A percentile compares a stretch with the other conserved stretches of the same genome.
These are phyloP conservation scores for Megaceryle maxima DNA, from an alignment of 2,113 vertebrate species.

Conservation along the genomic window DNA sequence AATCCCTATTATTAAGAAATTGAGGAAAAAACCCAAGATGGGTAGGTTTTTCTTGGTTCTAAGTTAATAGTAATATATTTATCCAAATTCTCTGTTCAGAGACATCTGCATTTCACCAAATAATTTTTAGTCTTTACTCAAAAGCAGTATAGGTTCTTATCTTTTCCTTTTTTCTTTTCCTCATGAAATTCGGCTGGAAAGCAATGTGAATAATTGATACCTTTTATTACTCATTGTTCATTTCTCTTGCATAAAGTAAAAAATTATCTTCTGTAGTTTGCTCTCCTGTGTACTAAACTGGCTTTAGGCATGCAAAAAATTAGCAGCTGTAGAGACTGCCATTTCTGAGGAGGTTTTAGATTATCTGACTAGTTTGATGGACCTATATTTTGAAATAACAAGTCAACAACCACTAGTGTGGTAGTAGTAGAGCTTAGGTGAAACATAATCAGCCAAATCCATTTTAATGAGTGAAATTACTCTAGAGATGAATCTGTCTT, in stretches of 20 bases:
- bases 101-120: not conserved
- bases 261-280: slow-evolving; percentile 60
- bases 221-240: slow-evolving; percentile 67
- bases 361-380: slow-evolving; percentile 42
- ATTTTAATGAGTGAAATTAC: slow-evolving; percentile 19
- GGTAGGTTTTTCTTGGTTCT: not conserved
- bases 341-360: slow-evolving; percentile 2
- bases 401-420: not conserved
- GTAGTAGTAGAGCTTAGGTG: not conserved
- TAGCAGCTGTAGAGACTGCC: slow-evolving; percentile 2
- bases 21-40: not conserved
- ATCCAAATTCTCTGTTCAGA: not conserved
- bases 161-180: not conserved
- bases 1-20: not conserved
- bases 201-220: slow-evolving; percentile 72
- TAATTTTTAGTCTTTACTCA: not conserved
- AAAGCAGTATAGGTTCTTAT: not conserved
- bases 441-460: not conserved
- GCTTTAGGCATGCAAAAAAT: slow-evolving; percentile 51
- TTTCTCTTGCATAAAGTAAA: slow-evolving; percentile 65
- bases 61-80: not conserved
- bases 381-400: slow-evolving; percentile 61
- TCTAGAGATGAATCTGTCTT: not conserved
- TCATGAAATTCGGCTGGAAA: slow-evolving; percentile 59
- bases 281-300: slow-evolving; percentile 37